Evolutionary conservation across 2,888 invertebrate genomes (phyloP).

Genomic region (Aphrophora alni): DNA sequence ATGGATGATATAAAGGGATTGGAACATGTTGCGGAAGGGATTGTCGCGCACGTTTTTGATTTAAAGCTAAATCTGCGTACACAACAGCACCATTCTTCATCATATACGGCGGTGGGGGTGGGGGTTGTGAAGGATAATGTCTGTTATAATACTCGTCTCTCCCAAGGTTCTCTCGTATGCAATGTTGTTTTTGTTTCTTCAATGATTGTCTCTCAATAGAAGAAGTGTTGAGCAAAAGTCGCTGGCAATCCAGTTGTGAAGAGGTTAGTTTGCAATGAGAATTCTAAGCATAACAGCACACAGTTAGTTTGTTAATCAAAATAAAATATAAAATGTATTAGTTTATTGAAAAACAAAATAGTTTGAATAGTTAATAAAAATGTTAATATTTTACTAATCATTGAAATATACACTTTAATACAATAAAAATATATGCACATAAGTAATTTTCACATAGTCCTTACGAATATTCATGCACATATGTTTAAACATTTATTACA

Average conservation of each 20-base stretch:
- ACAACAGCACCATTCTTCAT: conserved; percentile 57
- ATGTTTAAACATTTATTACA: too few species aligned
- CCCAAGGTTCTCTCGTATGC: conserved; percentile 42
- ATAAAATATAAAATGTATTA: too few species aligned
- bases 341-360: neutral
- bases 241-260: conserved; percentile 37
- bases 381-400: neutral
- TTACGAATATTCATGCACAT: too few species aligned
- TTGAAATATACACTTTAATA: too few species aligned
- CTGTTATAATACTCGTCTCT: conserved; percentile 50
- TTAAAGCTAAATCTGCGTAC: conserved; percentile 61
- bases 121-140: neutral
- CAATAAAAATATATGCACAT: too few species aligned
- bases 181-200: conserved; percentile 49
- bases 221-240: conserved; percentile 30
- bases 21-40: conserved; percentile 41
- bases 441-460: too few species aligned
- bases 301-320: conserved; percentile 20
- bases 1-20: conserved; percentile 40
- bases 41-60: conserved; percentile 40
- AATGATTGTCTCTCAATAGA: conserved; percentile 42
- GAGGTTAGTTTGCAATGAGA: conserved; percentile 39
- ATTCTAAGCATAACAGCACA: conserved; percentile 27
- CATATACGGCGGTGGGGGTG: conserved; percentile 50
- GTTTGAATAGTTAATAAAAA: neutral